These are phyloP conservation scores for Heliopora coerulea DNA, from an alignment of 92 coral and sea anemone genomes.

Conservation along the genomic window DNA sequence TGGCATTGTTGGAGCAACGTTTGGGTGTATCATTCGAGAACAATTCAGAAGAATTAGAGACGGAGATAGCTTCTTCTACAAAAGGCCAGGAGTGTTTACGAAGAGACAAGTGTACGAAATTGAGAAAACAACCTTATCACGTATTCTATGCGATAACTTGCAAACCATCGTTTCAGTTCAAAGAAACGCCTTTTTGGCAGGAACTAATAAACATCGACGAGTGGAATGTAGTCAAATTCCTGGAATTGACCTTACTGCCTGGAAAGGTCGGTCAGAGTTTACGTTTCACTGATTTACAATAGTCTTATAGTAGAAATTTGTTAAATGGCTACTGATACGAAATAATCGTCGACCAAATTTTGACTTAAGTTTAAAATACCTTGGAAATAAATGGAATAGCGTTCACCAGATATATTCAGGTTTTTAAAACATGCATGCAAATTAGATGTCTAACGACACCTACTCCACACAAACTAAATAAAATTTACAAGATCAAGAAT, in stretches of 20 bases:
- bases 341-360: too few species aligned
- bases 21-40: slow-evolving; percentile 32
- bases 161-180: slow-evolving; percentile 19
- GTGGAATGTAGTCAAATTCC: slow-evolving; percentile 21
- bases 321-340: too few species aligned
- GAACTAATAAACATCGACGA: background rate
- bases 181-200: slow-evolving; percentile 15
- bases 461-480: too few species aligned
- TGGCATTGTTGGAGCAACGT: slow-evolving; percentile 25
- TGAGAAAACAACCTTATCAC: slow-evolving; percentile 13
- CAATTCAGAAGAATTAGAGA: slow-evolving; percentile 21
- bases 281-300: too few species aligned
- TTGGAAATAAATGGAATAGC: too few species aligned
- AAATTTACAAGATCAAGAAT: too few species aligned
- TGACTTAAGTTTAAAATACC: too few species aligned
- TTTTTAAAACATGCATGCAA: too few species aligned
- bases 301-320: too few species aligned
- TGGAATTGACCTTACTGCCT: slow-evolving; percentile 16
- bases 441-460: too few species aligned
- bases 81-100: background rate
- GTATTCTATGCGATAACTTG: slow-evolving; percentile 26
- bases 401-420: too few species aligned
- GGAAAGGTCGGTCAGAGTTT: background rate
- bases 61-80: slow-evolving; percentile 20
- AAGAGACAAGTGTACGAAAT: background rate